Conservation (phyloP, 2,113 vertebrate genomes). For the Pseudorhombus dupliciocellatus region DNA sequence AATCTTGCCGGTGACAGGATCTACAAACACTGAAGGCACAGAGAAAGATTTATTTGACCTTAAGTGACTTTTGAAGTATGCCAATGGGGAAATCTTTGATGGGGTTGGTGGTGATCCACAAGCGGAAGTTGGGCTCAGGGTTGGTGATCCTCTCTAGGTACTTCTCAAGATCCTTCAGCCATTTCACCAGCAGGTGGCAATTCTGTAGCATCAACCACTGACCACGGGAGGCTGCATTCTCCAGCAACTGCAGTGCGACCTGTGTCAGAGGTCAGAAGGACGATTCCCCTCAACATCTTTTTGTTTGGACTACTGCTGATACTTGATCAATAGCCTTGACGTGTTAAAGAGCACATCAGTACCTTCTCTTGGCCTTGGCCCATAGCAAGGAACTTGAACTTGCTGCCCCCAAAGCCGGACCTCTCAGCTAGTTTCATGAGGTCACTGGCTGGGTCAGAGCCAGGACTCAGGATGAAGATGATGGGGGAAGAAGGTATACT, state of each 20-base stretch:
- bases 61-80: conserved; percentile 93
- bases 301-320: not conserved
- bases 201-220: conserved; percentile 98
- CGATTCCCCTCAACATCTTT: not conserved
- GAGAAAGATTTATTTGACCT: conserved; percentile 80
- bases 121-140: conserved; percentile 89
- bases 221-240: conserved; percentile 80
- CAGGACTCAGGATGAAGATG: conserved; percentile 95
- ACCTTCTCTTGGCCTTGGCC: conserved; percentile 98
- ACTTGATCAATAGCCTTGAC: not conserved
- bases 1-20: not conserved
- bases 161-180: conserved; percentile 93
- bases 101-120: conserved; percentile 97
- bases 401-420: conserved; percentile 85
- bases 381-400: conserved; percentile 95
- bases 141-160: conserved; percentile 87
- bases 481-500: conserved; percentile 91
- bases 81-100: conserved; percentile 90
- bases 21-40: not conserved
- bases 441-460: conserved; percentile 91
- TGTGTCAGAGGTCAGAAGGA: conserved; percentile 58
- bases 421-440: conserved; percentile 91
- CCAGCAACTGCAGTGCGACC: conserved; percentile 91
- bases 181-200: conserved; percentile 93
- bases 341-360: conserved; percentile 20